phyloP scores from a whole-genome alignment of 2,888 invertebrate species.

The Tinea semifulvella region DNA sequence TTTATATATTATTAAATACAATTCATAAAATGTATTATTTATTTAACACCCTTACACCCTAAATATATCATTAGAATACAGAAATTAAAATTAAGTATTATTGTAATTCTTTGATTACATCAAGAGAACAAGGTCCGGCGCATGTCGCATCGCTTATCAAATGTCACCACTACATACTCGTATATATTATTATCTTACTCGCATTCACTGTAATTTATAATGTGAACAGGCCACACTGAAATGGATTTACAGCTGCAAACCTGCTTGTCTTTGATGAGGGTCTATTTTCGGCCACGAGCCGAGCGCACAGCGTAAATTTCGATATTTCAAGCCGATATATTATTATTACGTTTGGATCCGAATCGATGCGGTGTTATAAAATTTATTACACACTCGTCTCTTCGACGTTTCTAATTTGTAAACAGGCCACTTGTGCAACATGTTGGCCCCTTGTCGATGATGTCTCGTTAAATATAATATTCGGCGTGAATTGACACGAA shows the following conservation, averaged over 20 bases:
- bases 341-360: conserved; percentile 61
- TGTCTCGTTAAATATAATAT: conserved; percentile 64
- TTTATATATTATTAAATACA: not conserved
- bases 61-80: no score
- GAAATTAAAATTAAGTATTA: no score
- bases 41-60: no score
- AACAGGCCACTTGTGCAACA: conserved; percentile 55
- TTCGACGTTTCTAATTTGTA: conserved; percentile 58
- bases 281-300: conserved; percentile 60
- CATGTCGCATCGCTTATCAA: conserved; percentile 1
- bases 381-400: conserved; percentile 63
- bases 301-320: conserved; percentile 60
- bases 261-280: conserved; percentile 66
- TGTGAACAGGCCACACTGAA: conserved; percentile 62
- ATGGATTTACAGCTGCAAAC: conserved; percentile 67
- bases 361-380: conserved; percentile 63
- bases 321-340: conserved; percentile 62
- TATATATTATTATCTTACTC: conserved; percentile 10
- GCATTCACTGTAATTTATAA: conserved; percentile 58
- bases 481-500: conserved; percentile 52
- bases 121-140: not conserved
- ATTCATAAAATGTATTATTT: no score
- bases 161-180: conserved; percentile 9
- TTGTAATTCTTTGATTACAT: no score
- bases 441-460: conserved; percentile 44